Percentiles rank a stretch among this genome's conserved stretches.
Conservation (phyloP, 2,113 vertebrate species). For the Tringa solitaria region DNA sequence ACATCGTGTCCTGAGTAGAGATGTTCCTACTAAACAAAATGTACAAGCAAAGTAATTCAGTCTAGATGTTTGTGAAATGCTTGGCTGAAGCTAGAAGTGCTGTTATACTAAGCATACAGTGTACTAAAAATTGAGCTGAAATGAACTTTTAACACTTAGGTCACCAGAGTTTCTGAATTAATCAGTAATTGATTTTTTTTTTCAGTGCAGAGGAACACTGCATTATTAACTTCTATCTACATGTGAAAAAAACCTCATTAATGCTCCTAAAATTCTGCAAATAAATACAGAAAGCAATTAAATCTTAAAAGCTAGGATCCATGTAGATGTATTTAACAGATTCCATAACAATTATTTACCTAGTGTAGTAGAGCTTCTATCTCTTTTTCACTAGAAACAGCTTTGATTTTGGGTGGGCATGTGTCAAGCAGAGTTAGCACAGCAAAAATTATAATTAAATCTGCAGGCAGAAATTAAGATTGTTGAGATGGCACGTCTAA, state of each 20-base stretch:
- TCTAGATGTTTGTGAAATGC: background rate
- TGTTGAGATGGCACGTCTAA: background rate
- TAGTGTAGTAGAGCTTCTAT: background rate
- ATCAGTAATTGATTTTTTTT: background rate
- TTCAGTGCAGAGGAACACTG: background rate
- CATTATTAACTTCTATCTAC: background rate
- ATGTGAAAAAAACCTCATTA: background rate
- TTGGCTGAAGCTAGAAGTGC: background rate
- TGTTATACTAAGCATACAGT: background rate
- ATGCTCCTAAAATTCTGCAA: background rate
- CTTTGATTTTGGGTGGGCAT: background rate
- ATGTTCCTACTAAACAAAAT: background rate
- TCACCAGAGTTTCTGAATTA: background rate
- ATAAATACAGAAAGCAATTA: background rate
- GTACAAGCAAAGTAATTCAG: background rate
- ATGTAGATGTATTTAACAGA: background rate
- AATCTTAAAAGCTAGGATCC: background rate
- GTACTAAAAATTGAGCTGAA: background rate
- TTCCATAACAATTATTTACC: background rate
- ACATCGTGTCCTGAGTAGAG: background rate
- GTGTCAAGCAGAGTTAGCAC: background rate
- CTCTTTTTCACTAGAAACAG: background rate
- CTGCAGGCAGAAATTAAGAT: background rate
- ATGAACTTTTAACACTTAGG: background rate
- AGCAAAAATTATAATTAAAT: background rate